Evolutionary conservation across 2,888 invertebrate species (phyloP).

Genomic region (Physocephala rufipes): DNA sequence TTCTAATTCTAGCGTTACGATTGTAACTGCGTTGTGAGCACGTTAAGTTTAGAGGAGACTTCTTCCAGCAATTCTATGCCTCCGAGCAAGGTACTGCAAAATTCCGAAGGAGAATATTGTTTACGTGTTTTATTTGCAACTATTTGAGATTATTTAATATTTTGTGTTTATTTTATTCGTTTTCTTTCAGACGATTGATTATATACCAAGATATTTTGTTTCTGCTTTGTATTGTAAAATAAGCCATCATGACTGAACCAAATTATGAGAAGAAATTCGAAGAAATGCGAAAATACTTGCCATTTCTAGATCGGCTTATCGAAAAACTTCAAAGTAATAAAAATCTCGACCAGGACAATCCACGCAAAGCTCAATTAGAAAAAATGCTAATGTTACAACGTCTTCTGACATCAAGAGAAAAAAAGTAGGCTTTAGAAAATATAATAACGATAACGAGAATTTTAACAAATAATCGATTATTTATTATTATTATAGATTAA

Average conservation of each 20-base stretch:
- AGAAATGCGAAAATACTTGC: constrained; percentile 70
- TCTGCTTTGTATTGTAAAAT: not conserved
- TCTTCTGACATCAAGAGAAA: constrained; percentile 49
- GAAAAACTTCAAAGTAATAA: constrained; percentile 69
- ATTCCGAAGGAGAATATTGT: no score
- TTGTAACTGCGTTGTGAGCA: no score
- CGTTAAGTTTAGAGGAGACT: no score
- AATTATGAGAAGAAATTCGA: constrained; percentile 47
- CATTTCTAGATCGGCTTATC: constrained; percentile 78
- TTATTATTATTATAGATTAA: constrained; percentile 48
- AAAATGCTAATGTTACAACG: constrained; percentile 55
- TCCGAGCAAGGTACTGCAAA: no score
- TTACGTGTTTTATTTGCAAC: no score
- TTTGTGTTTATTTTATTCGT: not conserved
- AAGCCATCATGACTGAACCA: not conserved
- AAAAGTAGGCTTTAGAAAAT: constrained; percentile 45
- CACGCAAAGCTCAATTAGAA: constrained; percentile 52
- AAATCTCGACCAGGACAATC: constrained; percentile 44
- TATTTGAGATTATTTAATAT: no score
- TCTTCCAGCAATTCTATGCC: no score
- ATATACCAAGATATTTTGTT: no score
- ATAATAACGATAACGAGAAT: not conserved
- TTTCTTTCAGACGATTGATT: no score
- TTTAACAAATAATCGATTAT: not conserved
- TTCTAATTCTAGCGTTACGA: no score